These are phyloP conservation scores for Erethizon dorsatum DNA, from an alignment of 2,797 vertebrate species.

Conservation along the genomic window DNA sequence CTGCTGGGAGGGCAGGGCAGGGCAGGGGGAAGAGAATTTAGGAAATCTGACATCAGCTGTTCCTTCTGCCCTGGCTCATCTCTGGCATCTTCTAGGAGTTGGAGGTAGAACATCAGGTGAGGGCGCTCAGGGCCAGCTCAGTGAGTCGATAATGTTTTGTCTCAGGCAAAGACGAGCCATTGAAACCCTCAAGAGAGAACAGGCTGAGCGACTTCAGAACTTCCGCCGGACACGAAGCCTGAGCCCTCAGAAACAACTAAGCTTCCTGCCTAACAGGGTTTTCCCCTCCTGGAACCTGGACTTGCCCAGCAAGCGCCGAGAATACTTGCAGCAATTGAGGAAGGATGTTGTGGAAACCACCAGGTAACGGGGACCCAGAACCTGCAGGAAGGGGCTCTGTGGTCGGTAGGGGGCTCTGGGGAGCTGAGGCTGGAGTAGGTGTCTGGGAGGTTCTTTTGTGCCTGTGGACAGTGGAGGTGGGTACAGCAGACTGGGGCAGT, in stretches of 20 bases:
- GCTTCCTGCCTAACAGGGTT: constrained; percentile 80
- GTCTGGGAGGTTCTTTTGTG: background rate
- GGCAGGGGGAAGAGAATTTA: background rate
- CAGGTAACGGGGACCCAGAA: constrained; percentile 88
- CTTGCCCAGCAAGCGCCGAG: constrained; percentile 90
- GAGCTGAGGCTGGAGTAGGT: background rate
- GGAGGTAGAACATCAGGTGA: background rate
- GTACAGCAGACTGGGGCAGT: background rate
- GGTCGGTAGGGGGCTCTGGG: background rate
- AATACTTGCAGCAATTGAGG: constrained; percentile 93
- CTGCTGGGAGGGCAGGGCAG: background rate
- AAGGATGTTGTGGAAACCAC: constrained; percentile 93
- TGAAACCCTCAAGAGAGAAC: constrained; percentile 92
- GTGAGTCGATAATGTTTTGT: background rate
- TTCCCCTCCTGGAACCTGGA: constrained; percentile 84
- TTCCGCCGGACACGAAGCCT: constrained; percentile 93
- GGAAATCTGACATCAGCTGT: background rate
- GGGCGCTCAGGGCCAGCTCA: background rate
- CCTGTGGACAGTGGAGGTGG: background rate
- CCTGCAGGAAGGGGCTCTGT: background rate
- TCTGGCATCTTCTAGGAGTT: background rate
- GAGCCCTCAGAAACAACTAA: constrained; percentile 93
- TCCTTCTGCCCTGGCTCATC: background rate
- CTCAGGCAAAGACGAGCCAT: constrained; percentile 94
- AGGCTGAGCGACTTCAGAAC: constrained; percentile 92